Base-by-base conservation (phyloP, 2,797 vertebrate genomes). In the Cryptoblepharus egeriae region DNA sequence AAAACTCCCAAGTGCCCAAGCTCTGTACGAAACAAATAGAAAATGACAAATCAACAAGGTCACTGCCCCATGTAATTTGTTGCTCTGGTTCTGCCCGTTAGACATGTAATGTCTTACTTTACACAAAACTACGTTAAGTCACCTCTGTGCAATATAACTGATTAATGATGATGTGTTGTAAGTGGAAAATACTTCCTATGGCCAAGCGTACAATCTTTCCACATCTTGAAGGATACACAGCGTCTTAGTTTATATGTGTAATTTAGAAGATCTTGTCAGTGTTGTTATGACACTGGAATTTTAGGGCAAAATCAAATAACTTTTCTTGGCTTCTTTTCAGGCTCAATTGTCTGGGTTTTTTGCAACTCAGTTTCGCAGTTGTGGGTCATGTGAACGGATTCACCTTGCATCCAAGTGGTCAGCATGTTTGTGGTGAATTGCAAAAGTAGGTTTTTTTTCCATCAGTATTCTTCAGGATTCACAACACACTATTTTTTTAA, bases 31-130 rank as follows among this genome's bases (percentile, higher is more conserved):
- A 88, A 77, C 55, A 85, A 68, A 67, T 30, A 70, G 26, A 79
- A 81, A 90, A 84, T 15, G 74, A 11, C 89, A 88, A 90, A 1
- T 2, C 3, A n/a, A 86, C 79, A 45, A 86, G 67, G 80, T 85
- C 77, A 88, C 52, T 73, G 49, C 64, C 78, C 28, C 67, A 75
- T 78, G 12, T 85, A 73, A 87, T 85, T 67, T 80, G 37, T 72
- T 1, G 0, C 37, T 82, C 68, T 0, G 5, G 81, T 79, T 74
- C 74, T 65, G 42, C 85, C 64, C 78, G 60, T 82, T 81, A 77
- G 9, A 39, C 18, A 72, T 64, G 77, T 58, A 35, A 84, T 78
- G 11, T 18, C 72, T n/a, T 82, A 58, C 11, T 81, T 86, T 79
- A 76, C 35, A 77, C 83, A 28, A 45, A 32, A 28, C 69, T 39